Percentiles rank a stretch among this genome's conserved stretches.
Evolutionary conservation across 2,113 vertebrate species (phyloP).

Genomic region (Phylloscopus trochilus): DNA sequence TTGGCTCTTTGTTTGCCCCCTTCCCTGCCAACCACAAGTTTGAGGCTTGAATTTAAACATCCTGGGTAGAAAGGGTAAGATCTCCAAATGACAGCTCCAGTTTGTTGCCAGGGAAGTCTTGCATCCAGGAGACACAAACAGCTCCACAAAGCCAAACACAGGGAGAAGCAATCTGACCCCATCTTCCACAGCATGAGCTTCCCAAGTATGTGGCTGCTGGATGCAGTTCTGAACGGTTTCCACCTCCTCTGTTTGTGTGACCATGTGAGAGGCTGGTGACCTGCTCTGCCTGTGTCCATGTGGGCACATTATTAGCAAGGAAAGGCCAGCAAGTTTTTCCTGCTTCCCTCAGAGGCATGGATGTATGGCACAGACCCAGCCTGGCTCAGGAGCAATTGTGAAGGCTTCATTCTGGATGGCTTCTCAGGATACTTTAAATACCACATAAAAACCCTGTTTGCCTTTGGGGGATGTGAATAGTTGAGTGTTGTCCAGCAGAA

Average conservation of each 20-base stretch:
- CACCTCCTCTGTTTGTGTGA: neutral
- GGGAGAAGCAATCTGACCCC: neutral
- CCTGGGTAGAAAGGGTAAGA: neutral
- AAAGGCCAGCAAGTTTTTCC: neutral
- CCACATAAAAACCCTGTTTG: neutral
- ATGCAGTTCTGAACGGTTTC: neutral
- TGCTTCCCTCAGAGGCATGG: neutral
- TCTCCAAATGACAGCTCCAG: neutral
- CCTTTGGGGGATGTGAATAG: neutral
- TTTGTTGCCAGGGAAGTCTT: neutral
- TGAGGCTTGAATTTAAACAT: constrained; percentile 20
- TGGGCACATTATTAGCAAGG: neutral
- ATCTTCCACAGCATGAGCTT: neutral
- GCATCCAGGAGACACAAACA: constrained; percentile 24
- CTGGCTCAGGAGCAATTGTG: fast-evolving
- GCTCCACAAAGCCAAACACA: neutral
- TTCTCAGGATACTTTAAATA: neutral
- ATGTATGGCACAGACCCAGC: neutral
- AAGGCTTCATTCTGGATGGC: neutral
- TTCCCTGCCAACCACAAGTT: neutral
- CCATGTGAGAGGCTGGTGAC: neutral
- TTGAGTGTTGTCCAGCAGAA: neutral
- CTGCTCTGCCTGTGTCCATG: neutral
- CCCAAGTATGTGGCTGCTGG: neutral
- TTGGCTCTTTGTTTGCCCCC: neutral